These are phyloP conservation scores for Prionchulus punctatus DNA, from an alignment of 2,888 invertebrate species.

Conservation along the genomic window DNA sequence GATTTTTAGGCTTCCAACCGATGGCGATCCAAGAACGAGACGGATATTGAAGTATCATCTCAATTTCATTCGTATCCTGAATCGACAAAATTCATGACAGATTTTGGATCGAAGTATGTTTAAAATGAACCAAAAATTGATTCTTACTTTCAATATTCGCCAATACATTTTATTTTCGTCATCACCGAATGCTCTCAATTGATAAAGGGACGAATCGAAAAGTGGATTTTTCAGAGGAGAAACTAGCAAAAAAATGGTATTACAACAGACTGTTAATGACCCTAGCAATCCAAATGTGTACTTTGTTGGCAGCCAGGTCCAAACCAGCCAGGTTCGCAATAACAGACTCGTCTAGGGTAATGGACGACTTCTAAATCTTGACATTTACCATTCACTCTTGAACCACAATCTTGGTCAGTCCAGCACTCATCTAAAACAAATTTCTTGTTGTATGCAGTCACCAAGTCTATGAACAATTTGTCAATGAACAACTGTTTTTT, in stretches of 20 bases:
- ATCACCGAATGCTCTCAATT: slow-evolving; percentile 35
- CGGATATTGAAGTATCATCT: slow-evolving; percentile 69
- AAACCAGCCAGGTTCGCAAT: slow-evolving; percentile 72
- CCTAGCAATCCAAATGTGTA: no score
- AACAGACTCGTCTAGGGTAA: slow-evolving; percentile 65
- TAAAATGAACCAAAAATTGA: neutral
- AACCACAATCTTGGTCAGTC: slow-evolving; percentile 66
- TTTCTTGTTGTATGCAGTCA: no score
- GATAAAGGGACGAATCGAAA: slow-evolving; percentile 19
- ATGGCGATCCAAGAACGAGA: slow-evolving; percentile 69
- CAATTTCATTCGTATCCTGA: slow-evolving; percentile 57
- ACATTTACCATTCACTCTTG: slow-evolving; percentile 52
- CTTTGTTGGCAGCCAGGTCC: slow-evolving; percentile 67
- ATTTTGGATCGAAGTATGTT: neutral
- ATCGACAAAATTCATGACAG: neutral
- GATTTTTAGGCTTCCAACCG: slow-evolving; percentile 65
- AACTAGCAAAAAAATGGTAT: slow-evolving; percentile 8
- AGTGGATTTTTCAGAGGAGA: slow-evolving; percentile 16
- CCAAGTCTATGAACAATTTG: neutral
- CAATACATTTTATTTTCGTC: slow-evolving; percentile 63
- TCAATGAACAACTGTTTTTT: neutral
- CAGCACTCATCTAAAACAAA: slow-evolving; percentile 55
- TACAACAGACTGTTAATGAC: no score
- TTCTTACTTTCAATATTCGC: slow-evolving; percentile 52
- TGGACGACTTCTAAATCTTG: slow-evolving; percentile 61